A percentile compares a stretch with the other conserved stretches of the same genome.
These are phyloP conservation scores for Drosophila leontia DNA, from an alignment of 1,140 invertebrate species.

Conservation along the genomic window DNA sequence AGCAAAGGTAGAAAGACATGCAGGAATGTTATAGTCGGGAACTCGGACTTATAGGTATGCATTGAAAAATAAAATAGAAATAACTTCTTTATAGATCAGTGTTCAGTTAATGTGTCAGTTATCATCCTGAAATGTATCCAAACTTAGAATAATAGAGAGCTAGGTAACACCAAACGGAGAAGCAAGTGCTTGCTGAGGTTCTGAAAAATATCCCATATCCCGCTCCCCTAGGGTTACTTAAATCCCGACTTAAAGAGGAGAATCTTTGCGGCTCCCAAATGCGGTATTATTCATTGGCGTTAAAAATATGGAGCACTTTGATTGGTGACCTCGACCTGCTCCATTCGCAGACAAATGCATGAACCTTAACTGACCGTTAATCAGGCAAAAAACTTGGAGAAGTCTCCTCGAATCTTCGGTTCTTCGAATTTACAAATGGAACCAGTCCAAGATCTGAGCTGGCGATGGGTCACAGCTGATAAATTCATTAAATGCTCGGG, in stretches of 20 bases:
- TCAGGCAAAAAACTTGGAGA: conserved; percentile 12
- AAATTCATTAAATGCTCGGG: conserved; percentile 74
- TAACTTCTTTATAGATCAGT: not conserved
- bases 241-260: not conserved
- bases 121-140: no score
- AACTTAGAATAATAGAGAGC: no score
- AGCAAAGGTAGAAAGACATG: conserved; percentile 4
- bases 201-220: no score
- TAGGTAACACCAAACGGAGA: no score
- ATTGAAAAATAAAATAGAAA: not conserved
- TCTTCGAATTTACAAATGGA: conserved; percentile 40
- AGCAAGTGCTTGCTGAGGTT: no score
- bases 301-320: not conserved
- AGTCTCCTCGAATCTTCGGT: conserved; percentile 4
- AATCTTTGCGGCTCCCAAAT: not conserved
- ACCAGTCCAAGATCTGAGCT: conserved; percentile 38
- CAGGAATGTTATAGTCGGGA: not conserved
- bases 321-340: conserved; percentile 9
- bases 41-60: not conserved
- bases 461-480: conserved; percentile 74
- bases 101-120: not conserved
- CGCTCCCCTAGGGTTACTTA: conserved; percentile 8
- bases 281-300: not conserved
- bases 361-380: conserved; percentile 63
- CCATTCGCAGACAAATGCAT: conserved; percentile 55